Conservation (phyloP, 2,888 invertebrate species). For the Patella depressa region DNA sequence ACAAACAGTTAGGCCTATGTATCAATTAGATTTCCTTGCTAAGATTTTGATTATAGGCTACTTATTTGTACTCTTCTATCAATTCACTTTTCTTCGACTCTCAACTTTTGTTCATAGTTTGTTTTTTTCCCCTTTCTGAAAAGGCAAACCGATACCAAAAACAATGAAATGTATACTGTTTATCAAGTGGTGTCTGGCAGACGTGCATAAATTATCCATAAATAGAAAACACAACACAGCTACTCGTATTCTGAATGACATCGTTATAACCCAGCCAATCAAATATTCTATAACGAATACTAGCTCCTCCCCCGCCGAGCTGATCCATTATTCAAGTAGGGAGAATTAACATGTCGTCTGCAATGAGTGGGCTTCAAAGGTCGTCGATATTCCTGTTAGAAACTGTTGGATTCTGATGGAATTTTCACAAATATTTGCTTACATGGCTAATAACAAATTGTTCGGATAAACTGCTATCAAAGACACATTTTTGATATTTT, state of each 20-base stretch:
- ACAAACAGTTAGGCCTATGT: too few relatives aligned
- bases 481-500: too few relatives aligned
- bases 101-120: too few relatives aligned
- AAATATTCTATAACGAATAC: not conserved
- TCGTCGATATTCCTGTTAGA: conserved; percentile 9
- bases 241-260: conserved; percentile 7
- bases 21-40: too few relatives aligned
- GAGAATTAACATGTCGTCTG: conserved; percentile 11
- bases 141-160: not conserved
- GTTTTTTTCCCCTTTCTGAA: not conserved
- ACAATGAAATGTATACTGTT: too few relatives aligned
- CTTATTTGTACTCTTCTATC: too few relatives aligned
- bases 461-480: too few relatives aligned
- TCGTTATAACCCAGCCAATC: not conserved
- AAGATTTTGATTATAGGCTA: too few relatives aligned
- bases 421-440: conserved; percentile 9
- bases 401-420: conserved; percentile 7
- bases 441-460: not conserved
- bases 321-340: conserved; percentile 13
- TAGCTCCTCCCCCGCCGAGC: not conserved
- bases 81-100: too few relatives aligned
- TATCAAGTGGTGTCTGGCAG: not conserved
- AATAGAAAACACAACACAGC: not conserved
- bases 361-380: conserved; percentile 12
- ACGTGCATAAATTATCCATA: conserved; percentile 5